Evolutionary conservation across 2,797 vertebrate species (phyloP), one percentile per base, ranked within the genome.

Genomic region (Xenentodon cancila): DNA sequence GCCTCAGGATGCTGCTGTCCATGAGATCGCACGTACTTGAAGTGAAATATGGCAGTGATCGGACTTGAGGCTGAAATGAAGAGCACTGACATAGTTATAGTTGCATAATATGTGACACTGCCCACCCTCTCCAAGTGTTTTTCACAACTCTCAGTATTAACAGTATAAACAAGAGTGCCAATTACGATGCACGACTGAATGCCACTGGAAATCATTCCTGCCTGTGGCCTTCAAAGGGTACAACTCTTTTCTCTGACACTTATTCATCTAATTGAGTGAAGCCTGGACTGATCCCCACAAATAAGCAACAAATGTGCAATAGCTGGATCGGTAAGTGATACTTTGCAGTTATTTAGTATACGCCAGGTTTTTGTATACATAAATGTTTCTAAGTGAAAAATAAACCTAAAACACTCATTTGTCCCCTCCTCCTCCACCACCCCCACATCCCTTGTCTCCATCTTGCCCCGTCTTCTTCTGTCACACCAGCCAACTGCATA

Each of bases 21-120:
- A 50, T 68, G 54, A 62, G 67, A 66, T 54, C 8, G 18, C 60
- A 52, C 63, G 67, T 55, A 68, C 68, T 80, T 30, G 71, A 69
- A 68, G 73, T 71, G 50, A 73, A 86, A 86, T 79, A 82, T 71
- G 80, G 71, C 75, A 67, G 77, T n/a, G 30, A 77, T 84, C 77
- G 65, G 47, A 53, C 80, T 9, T 21, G 9, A 54, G 73, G 82
- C 62, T 34, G 53, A 44, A 22, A 65, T 18, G 48, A 55, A 59
- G 51, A 51, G 11, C 53, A 3, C 32, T 81, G 76, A 84, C 46
- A 58, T 64, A 50, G 48, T 49, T 37, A 2, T 8, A n/a, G 64
- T 82, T 84, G 80, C 53, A 52, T 75, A 82, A 84, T 53, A 42
- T 13, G 43, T 49, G 71, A 61, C 59, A 58, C 37, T 51, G 53